Evolutionary conservation across 1,140 invertebrate genomes (phyloP), one percentile per base, ranked within the genome.

Genomic region (Pseudomyrmex dendroicus): DNA sequence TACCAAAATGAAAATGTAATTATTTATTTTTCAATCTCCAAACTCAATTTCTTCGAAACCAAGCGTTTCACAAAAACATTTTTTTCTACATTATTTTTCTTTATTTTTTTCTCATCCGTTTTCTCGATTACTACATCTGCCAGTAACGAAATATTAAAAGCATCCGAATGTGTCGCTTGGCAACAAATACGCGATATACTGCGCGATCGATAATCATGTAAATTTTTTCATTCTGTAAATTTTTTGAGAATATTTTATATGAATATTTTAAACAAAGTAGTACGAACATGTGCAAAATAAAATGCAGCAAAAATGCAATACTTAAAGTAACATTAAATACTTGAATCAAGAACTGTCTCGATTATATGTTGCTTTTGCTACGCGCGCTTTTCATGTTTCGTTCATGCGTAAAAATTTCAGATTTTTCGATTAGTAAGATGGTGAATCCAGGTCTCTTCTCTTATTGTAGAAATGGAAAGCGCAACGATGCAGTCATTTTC

Each of bases 171-270:
- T 22, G 52, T 78, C 67, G 54, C 63, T 78, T 15, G 63, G 74
- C 74, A 77, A 77, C 74, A 62, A 77, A 44, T 25, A 52, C 17
- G 35, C 35, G 63, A 68, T 78, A 78, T 78, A 78, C 9, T 46
- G 35, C 5, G 17, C 17, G 66, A 52, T 78, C 74, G 10, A 77
- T 77, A 78, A 15, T 20, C 13, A 64, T 25, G 1, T 15, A 52
- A 25, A 25, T 25, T 25, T 25, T 25, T 25, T 25, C 10, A 68
- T 10, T 57, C 35, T n/a, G 13, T 15, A 20, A 5, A 67, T 57
- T 56, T 67, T 77, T 68, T 20, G 25, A 20, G 2, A n/a, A 67
- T 56, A 54, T 78, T 2, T 15, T 48, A 13, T 22, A 2, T 1
- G 20, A 50, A 67, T 17, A n/a, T 35, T 20, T 20, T 17, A 63